These are phyloP conservation scores for Cyclina sinensis DNA, from an alignment of 1,140 invertebrate genomes.

Conservation along the genomic window DNA sequence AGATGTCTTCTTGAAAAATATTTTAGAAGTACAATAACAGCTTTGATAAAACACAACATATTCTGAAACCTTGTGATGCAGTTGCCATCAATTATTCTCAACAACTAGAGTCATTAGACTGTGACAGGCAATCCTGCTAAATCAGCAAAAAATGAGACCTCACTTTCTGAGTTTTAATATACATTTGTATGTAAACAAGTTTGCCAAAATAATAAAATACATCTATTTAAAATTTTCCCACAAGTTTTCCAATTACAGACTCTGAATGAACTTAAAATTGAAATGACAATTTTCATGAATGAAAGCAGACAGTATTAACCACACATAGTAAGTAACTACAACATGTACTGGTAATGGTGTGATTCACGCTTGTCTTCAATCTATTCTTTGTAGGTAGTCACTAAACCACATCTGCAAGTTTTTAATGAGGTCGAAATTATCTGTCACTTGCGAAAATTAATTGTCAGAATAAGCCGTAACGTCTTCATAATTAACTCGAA, in stretches of 20 bases:
- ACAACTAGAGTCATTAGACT: too few species aligned
- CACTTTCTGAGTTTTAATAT: neutral
- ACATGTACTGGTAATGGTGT: neutral
- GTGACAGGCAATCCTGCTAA: neutral
- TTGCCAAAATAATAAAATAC: neutral
- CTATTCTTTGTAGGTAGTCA: conserved; percentile 46
- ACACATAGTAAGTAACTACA: neutral
- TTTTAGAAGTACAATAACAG: too few species aligned
- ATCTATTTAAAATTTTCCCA: neutral
- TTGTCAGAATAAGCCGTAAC: conserved; percentile 4
- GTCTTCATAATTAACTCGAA: conserved; percentile 43
- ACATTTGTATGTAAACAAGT: too few species aligned
- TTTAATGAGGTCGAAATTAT: conserved; percentile 51
- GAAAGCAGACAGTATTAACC: neutral
- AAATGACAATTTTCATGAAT: neutral
- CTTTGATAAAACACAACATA: too few species aligned
- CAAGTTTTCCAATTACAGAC: neutral
- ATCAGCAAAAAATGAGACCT: neutral
- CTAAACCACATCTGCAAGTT: conserved; percentile 15
- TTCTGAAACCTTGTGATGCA: too few species aligned
- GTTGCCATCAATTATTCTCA: too few species aligned
- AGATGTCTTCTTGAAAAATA: too few species aligned
- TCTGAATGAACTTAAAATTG: neutral
- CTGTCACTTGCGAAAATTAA: conserved; percentile 40
- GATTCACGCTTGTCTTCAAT: neutral